phyloP scores from a whole-genome alignment of 1,140 invertebrate genomes.

The Macrobrachium rosenbergii region DNA sequence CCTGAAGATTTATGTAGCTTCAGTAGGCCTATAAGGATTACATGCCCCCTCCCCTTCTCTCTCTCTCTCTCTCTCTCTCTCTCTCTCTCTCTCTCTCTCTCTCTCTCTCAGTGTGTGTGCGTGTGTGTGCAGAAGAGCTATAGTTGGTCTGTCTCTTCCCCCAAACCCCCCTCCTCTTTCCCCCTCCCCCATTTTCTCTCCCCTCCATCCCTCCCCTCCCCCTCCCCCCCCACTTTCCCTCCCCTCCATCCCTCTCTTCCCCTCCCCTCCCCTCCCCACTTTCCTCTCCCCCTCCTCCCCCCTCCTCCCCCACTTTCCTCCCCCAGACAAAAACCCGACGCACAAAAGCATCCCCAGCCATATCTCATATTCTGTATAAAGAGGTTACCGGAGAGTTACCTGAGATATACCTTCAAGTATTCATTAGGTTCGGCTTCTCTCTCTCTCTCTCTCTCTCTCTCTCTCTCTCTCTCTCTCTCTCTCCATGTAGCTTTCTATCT shows the following conservation, averaged over 20 bases:
- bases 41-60: not conserved
- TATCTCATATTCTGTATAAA: too few relatives aligned
- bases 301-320: not conserved
- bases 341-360: too few relatives aligned
- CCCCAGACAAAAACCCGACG: not conserved
- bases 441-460: too few relatives aligned
- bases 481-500: too few relatives aligned
- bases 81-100: not conserved
- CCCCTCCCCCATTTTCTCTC: not conserved
- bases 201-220: not conserved
- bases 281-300: not conserved
- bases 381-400: too few relatives aligned
- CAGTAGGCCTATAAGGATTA: not conserved
- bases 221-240: not conserved
- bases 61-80: not conserved
- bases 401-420: too few relatives aligned
- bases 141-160: too few relatives aligned
- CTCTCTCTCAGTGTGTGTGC: not conserved
- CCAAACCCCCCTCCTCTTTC: not conserved
- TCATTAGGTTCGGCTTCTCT: too few relatives aligned
- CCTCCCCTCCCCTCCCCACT: not conserved
- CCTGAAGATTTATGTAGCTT: not conserved
- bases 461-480: too few relatives aligned
- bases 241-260: not conserved
- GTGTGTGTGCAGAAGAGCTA: too few relatives aligned